Evolutionary conservation across 2,888 invertebrate genomes (phyloP), one percentile per base, ranked within the genome.

Genomic region (Stratiomys singularior): DNA sequence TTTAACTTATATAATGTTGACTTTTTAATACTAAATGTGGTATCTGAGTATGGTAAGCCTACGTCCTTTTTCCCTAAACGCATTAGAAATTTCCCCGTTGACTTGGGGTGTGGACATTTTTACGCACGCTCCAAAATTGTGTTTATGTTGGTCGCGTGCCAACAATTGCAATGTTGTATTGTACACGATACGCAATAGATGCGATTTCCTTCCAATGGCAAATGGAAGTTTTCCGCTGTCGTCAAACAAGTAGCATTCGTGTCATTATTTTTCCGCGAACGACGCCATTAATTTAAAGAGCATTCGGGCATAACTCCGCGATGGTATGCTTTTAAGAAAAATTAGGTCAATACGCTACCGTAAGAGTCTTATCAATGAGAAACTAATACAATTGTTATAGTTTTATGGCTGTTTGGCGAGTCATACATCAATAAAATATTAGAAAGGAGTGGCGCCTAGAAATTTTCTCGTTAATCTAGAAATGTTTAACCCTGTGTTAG

Each of bases 281-380:
- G 60, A 18, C 37, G 9, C 37, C 37, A 9, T 37, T 37, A 37
- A 9, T 37, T 37, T 37, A 37, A 37, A 37, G 3, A 37, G 37
- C 52, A 4, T 52, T 13, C 52, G 15, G 18, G 7, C 5, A 15
- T 15, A 52, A 18, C 15, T 52, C 15, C 46, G 9, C 0, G 9
- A 37, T 30, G 37, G 37, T 21, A 66, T 30, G 63, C 21, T 21
- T 30, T 66, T 30, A 15, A 5, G 1, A 2, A 1, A 46, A 69
- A 69, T 15, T 46, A 25, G 69, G 69, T 69, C 69, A 69, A 9
- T 18, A 37, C 47, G 25, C n/a, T 23, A 21, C 27, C 69, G 11
- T 27, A 46, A 47, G 69, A 44, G 47, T 13, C 69, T 9, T 13
- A 47, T 69, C 69, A 15, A 30, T 47, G 25, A 37, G 30, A 21